Conservation (phyloP, 2,113 vertebrate genomes). For the Sceloporus tristichus region DNA sequence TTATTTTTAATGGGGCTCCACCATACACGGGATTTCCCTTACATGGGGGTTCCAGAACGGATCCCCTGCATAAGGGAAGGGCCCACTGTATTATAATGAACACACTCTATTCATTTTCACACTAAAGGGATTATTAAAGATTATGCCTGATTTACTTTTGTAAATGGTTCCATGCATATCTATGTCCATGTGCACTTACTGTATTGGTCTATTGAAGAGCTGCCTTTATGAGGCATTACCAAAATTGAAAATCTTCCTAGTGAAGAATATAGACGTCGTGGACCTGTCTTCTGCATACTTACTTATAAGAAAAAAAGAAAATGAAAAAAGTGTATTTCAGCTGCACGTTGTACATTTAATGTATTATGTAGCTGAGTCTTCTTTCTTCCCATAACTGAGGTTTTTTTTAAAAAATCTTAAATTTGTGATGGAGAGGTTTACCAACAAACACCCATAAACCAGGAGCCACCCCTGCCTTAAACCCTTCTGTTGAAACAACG, state of each 20-base stretch:
- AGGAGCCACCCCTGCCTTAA: not conserved
- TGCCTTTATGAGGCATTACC: no score
- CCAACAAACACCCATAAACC: not conserved
- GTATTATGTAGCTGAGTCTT: not conserved
- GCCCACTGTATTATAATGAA: no score
- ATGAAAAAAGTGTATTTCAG: no score
- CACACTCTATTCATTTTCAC: no score
- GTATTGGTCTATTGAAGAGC: not conserved
- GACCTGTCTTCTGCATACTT: not conserved
- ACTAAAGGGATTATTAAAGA: not conserved
- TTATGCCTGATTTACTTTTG: not conserved
- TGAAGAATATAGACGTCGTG: no score
- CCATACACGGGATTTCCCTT: no score
- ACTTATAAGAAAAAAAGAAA: not conserved
- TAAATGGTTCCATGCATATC: not conserved
- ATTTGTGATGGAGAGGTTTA: not conserved
- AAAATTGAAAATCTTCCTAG: no score
- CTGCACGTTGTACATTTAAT: not conserved
- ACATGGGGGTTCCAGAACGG: no score
- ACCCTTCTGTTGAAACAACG: not conserved
- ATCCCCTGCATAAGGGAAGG: no score
- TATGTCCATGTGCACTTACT: not conserved
- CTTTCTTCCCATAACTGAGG: not conserved
- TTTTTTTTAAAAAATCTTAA: not conserved
- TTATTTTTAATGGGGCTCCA: no score